Base-by-base conservation (phyloP, 2,797 vertebrate species). In the Staurois parvus region DNA sequence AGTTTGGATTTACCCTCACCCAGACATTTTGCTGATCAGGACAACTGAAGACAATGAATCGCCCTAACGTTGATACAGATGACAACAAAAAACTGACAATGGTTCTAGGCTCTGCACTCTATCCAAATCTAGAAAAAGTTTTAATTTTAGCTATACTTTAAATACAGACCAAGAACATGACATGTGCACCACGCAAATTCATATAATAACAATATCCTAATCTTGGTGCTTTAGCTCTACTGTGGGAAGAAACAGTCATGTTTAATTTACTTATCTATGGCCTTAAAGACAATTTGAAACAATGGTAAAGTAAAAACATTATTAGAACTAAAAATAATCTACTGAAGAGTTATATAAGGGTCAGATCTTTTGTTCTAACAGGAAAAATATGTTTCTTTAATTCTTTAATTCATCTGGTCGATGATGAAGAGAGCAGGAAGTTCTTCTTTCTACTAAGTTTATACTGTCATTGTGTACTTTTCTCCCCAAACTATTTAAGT, bases 321-420 rank as follows among this genome's bases (percentile, higher is more conserved):
- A 32, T 13, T 3, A 69, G 15, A 52, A 70, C 45, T 32, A 83
- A 32, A 76, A 83, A 76, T 34, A 77, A 28, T 28, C 45, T 28
- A 26, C 7, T 56, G 15, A 70, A 69, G 48, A 70, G 82, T 69
- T 62, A 70, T 59, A 34, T 56, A 24, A 68, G 70, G 74, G 74
- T 84, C 74, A 70, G 17, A 30, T 28, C n/a, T 74, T 75, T 84
- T 84, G 74, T 84, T 70, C 24, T 69, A 76, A 78, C 83, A 84
- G 83, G 75, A 72, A 78, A 84, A 78, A 30, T 62, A 32, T 42
- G 32, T 72, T 84, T 19, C 67, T 64, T 84, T 78, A 29, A 42
- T 77, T 78, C 45, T 10, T 37, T 37, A 37, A 37, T 37, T n/a
- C 28, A 40, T 24, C 17, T n/a, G 28, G 34, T 26, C 6, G 5